Evolutionary conservation across 2,888 invertebrate species (phyloP).

Genomic region (Eupithecia exiguata): DNA sequence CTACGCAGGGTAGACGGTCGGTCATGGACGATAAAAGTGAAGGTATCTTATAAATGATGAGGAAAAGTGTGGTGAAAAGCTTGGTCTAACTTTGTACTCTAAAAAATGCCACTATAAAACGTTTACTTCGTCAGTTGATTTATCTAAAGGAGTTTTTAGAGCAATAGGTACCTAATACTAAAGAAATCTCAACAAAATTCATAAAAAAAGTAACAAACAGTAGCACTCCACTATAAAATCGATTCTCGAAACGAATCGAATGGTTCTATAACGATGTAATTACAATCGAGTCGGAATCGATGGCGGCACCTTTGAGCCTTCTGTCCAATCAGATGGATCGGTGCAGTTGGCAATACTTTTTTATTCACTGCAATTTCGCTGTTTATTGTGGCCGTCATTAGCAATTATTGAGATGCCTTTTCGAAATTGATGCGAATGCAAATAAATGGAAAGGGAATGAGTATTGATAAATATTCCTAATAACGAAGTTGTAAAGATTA

Average conservation of each 20-base stretch:
- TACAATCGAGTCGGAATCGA: conserved; percentile 58
- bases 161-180: not conserved
- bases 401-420: conserved; percentile 13
- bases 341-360: conserved; percentile 23
- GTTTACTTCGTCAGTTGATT: not conserved
- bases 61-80: not conserved
- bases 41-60: not conserved
- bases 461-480: not conserved
- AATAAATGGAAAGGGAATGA: conserved; percentile 6
- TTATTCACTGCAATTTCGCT: conserved; percentile 24
- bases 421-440: conserved; percentile 10
- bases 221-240: conserved; percentile 43
- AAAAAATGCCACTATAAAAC: not conserved
- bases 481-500: not conserved
- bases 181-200: not conserved
- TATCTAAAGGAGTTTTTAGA: not conserved
- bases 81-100: not conserved
- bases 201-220: conserved; percentile 36
- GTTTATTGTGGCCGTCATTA: conserved; percentile 16
- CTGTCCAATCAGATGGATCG: conserved; percentile 48
- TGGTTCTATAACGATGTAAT: conserved; percentile 57
- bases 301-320: conserved; percentile 62
- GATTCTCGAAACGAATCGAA: conserved; percentile 49
- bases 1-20: too few relatives aligned
- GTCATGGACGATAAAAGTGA: not conserved